These are phyloP conservation scores for Xerus inauris DNA, from an alignment of 2,113 vertebrate genomes.

Conservation along the genomic window DNA sequence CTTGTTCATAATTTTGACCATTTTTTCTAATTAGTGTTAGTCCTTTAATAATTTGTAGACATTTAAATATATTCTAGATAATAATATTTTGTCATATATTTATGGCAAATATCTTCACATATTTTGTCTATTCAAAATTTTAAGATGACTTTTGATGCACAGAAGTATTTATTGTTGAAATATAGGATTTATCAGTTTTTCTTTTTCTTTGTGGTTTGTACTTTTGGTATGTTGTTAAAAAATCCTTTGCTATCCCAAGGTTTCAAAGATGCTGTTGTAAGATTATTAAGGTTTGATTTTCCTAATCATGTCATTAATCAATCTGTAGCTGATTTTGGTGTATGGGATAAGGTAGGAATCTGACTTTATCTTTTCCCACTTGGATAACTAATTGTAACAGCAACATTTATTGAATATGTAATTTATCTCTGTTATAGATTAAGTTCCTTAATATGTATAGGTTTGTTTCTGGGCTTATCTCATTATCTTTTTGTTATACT, in stretches of 20 bases:
- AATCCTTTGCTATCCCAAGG: neutral
- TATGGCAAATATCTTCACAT: no score
- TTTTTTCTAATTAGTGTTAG: no score
- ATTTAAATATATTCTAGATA: no score
- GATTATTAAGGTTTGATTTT: neutral
- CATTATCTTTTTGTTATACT: neutral
- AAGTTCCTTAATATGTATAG: neutral
- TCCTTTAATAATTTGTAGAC: no score
- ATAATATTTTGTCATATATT: no score
- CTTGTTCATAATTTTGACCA: no score
- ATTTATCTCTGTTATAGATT: neutral
- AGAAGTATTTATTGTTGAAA: neutral
- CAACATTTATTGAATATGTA: neutral
- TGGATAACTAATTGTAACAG: neutral
- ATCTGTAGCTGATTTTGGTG: neutral
- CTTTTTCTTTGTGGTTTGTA: neutral
- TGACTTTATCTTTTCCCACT: neutral
- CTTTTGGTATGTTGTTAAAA: neutral
- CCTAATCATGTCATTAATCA: neutral
- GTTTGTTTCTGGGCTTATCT: neutral
- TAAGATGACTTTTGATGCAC: neutral
- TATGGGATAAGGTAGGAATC: neutral
- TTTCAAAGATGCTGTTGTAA: neutral
- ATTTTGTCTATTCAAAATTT: neutral
- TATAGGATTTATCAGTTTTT: neutral